Evolutionary conservation across 1,140 invertebrate genomes (phyloP), one percentile per base, ranked within the genome.

Genomic region (Tribolium madens): DNA sequence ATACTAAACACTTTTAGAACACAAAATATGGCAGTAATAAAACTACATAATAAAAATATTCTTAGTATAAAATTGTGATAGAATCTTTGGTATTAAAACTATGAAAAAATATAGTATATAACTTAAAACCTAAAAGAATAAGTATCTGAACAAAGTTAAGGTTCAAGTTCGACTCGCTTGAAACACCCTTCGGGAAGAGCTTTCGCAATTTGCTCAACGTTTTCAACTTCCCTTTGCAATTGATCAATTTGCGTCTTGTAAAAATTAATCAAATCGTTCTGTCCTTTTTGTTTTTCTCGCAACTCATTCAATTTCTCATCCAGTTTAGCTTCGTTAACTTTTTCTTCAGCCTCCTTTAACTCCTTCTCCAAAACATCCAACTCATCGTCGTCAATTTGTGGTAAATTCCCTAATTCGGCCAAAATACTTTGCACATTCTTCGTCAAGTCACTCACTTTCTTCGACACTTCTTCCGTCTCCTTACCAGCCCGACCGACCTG

Each of bases 401-500:
- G 91, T 0, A 96, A 85, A 81, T 93, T 94, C 76, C 92, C 89
- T 1, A 98, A 87, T 78, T 96, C 92, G 33, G 91, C 89, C 77
- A 94, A 90, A 72, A 98, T 98, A 60, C 91, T 90, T 53, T 93
- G 89, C 1, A 98, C 90, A 64, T 95, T 92, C 5, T 89, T 87
- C 14, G 96, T 85, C 5, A 96, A 93, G 83, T 95, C 93, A 6
- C 91, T 87, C 0, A 98, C 95, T 87, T 94, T 93, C 75, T 92
- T 91, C 36, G 92, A 91, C 0, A 95, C 94, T 79, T 94, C 90
- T 50, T 89, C 87, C 0, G 96, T 94, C 76, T 93, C 93, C 12
- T 90, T 94, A 84, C 95, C 95, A 0, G 96, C 95, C 88, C 95
- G 91, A 33, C 95, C 95, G 10, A 97, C 96, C 90, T 95, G 89